Conservation (phyloP, 2,888 invertebrate genomes). For the Tetheella fluctuosa region DNA sequence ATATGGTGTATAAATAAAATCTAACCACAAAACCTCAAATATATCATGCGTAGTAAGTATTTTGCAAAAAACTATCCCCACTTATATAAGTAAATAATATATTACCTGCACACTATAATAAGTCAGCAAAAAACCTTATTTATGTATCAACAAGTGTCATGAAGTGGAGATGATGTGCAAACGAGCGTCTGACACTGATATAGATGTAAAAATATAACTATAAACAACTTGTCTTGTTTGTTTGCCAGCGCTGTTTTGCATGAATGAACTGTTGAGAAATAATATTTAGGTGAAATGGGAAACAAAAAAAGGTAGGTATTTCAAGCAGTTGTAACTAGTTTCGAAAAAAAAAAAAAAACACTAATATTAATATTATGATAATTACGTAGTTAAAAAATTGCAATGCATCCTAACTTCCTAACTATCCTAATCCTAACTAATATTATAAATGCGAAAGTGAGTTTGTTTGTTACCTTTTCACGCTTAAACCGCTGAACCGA, state of each 20-base stretch:
- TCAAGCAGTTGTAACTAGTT: no score
- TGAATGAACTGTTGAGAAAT: not conserved
- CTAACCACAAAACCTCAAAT: not conserved
- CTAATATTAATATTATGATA: no score
- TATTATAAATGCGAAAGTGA: no score
- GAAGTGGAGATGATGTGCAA: not conserved
- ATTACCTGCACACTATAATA: not conserved
- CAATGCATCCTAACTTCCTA: no score
- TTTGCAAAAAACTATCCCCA: not conserved
- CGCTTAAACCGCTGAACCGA: no score
- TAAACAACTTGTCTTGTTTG: conserved; percentile 2
- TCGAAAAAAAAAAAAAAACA: no score
- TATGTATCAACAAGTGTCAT: not conserved
- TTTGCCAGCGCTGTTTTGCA: not conserved
- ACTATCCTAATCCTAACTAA: no score
- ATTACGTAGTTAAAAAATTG: no score
- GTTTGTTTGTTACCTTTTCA: no score
- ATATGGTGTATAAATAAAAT: no score
- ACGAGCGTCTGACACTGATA: not conserved
- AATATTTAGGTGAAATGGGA: not conserved
- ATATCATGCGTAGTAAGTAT: not conserved
- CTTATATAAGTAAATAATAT: not conserved
- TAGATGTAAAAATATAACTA: not conserved
- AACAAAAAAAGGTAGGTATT: no score
- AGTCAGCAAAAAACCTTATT: not conserved